phyloP scores from a whole-genome alignment of 2,888 invertebrate species.

The Rhagonycha fulva region DNA sequence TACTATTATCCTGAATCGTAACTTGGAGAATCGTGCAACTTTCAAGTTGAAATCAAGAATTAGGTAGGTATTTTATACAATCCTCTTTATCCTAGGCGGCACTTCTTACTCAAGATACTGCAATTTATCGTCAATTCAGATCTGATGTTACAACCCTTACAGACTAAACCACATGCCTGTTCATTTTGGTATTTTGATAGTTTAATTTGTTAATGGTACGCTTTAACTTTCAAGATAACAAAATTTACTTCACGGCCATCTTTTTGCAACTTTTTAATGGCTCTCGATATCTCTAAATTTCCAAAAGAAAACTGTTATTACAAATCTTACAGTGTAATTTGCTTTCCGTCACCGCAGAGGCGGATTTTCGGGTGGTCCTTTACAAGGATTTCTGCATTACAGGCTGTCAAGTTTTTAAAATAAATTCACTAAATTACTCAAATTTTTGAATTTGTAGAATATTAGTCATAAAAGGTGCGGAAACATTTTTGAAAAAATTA shows the following conservation, averaged over 20 bases:
- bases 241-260: constrained; percentile 8
- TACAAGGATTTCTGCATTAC: too few relatives aligned
- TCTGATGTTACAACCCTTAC: constrained; percentile 20
- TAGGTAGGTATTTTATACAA: constrained; percentile 19
- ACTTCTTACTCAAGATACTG: constrained; percentile 19
- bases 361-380: background rate
- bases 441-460: too few relatives aligned
- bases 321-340: background rate
- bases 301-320: background rate
- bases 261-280: background rate
- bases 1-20: constrained; percentile 22
- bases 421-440: too few relatives aligned
- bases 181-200: constrained; percentile 17
- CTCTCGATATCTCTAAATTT: background rate
- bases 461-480: too few relatives aligned
- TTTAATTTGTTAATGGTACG: constrained; percentile 27
- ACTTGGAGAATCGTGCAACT: constrained; percentile 25
- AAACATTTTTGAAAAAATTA: too few relatives aligned
- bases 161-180: constrained; percentile 21
- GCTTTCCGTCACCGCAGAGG: background rate
- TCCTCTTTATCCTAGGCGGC: constrained; percentile 14
- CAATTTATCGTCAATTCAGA: constrained; percentile 25
- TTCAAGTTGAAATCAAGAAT: constrained; percentile 28
- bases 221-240: constrained; percentile 17
- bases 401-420: too few relatives aligned